A percentile compares a stretch with the other conserved stretches of the same genome.
These are phyloP conservation scores for Palythoa caribaeorum DNA, from an alignment of 92 coral and sea anemone genomes.

Conservation along the genomic window DNA sequence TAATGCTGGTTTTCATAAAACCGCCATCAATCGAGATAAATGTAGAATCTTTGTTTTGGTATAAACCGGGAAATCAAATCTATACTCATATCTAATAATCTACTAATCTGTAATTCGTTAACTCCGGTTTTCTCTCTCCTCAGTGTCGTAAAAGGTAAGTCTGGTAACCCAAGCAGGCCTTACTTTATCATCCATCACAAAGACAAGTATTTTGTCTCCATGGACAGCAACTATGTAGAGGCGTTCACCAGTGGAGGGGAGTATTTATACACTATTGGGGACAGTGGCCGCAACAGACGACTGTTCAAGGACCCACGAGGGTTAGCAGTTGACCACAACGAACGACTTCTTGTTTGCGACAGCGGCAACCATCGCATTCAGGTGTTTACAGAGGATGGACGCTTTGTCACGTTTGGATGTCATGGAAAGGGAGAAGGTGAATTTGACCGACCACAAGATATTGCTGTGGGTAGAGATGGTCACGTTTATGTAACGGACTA, in stretches of 20 bases:
- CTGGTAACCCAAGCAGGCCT: constrained; percentile 72
- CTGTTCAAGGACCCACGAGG: constrained; percentile 86
- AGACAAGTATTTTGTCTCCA: constrained; percentile 71
- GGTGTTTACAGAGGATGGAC: constrained; percentile 76
- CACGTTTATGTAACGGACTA: constrained; percentile 75
- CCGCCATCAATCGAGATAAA: too few relatives aligned
- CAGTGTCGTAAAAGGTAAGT: constrained; percentile 21
- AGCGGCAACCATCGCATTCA: constrained; percentile 87
- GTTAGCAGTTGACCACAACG: constrained; percentile 65
- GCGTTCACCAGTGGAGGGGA: constrained; percentile 69
- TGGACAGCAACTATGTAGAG: constrained; percentile 73
- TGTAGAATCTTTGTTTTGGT: too few relatives aligned
- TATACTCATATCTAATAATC: too few relatives aligned
- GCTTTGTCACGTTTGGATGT: constrained; percentile 68
- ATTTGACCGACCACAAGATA: constrained; percentile 83
- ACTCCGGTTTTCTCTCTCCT: background rate
- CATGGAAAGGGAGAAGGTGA: constrained; percentile 74
- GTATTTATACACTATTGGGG: constrained; percentile 75
- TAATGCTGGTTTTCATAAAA: too few relatives aligned
- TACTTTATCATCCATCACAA: constrained; percentile 77
- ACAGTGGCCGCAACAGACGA: constrained; percentile 51
- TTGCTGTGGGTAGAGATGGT: constrained; percentile 64
- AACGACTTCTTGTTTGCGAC: constrained; percentile 78
- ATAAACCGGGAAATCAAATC: too few relatives aligned
- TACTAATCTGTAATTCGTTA: background rate